Base-by-base conservation (phyloP, 2,113 vertebrate species). In the Motacilla tschutschensis region DNA sequence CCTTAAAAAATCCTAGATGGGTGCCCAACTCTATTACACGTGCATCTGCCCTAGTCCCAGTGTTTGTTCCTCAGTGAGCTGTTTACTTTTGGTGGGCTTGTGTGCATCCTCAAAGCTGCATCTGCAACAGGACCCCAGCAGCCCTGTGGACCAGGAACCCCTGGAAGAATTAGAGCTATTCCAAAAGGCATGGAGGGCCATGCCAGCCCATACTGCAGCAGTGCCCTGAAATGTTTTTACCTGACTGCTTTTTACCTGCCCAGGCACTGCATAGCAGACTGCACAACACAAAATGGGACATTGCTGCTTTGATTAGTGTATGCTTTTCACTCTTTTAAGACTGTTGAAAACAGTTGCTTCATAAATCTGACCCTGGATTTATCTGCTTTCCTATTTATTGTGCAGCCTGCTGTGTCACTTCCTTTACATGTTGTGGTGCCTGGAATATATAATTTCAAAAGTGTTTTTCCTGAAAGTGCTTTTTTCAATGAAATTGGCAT, bases 151-250 rank as follows among this genome's bases (percentile, higher is more conserved):
- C 14, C 4, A 3, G 46, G 8, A 43, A 46, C 4, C 21, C 31
- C 21, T 31, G 54, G 8, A 75, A n/a, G 48, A 79, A 15, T 20
- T 14, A 25, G 18, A 6, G 35, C 21, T 40, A 18, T 14, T 47
- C 54, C 15, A 67, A 55, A 85, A n/a, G 33, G 9, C 28, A 9
- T 12, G 33, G 31, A 69, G 21, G 12, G 22, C 15, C 33, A n/a
- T 0, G 1, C 6, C 24, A 31, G 8, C 25, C 22, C 3, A 0
- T 14, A 53, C 17, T 0, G 0, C 4, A 0, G 10, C 2, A 2
- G 17, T 38, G 14, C 19, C 31, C n/a, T 29, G 15, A 57, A 74
- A 28, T 12, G 3, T 62, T 62, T 44, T 26, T 17, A 25, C 24
- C 35, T 3, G 3, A 14, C n/a, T 0, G 0, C 8, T 8, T 85